phyloP scores from a whole-genome alignment of 2,797 vertebrate genomes.

The Malurus splendens region DNA sequence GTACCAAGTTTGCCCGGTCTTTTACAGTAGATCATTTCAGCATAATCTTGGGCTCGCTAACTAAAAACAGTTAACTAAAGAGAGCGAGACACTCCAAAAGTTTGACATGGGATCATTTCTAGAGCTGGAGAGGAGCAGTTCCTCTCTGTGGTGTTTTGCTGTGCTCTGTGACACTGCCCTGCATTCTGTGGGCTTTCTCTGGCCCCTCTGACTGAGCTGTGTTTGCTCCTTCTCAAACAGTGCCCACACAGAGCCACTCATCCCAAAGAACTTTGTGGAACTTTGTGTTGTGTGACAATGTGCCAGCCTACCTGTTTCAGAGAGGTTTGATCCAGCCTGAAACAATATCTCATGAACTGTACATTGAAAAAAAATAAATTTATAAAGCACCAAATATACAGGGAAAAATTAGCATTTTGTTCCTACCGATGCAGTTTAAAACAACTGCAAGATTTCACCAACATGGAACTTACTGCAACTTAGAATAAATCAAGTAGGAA shows the following conservation, averaged over 20 bases:
- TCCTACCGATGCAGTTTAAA: background rate
- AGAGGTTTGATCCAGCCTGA: background rate
- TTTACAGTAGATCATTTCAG: background rate
- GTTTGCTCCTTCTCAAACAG: background rate
- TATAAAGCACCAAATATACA: background rate
- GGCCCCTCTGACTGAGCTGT: fast-evolving
- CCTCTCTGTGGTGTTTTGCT: fast-evolving
- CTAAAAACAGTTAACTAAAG: background rate
- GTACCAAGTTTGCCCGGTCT: background rate
- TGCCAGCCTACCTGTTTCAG: background rate
- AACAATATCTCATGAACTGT: fast-evolving
- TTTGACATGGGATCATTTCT: background rate
- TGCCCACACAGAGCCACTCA: background rate
- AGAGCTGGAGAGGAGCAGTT: background rate
- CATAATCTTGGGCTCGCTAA: background rate
- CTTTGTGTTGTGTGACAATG: background rate
- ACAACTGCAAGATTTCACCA: background rate
- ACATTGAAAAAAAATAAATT: background rate
- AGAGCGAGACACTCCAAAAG: background rate
- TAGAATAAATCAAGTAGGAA: background rate
- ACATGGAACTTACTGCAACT: background rate
- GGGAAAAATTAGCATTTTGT: background rate
- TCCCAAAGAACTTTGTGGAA: background rate
- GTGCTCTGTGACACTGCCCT: background rate
- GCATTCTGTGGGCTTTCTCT: fast-evolving